phyloP scores from a whole-genome alignment of 2,113 vertebrate genomes.

The Lates calcarifer region DNA sequence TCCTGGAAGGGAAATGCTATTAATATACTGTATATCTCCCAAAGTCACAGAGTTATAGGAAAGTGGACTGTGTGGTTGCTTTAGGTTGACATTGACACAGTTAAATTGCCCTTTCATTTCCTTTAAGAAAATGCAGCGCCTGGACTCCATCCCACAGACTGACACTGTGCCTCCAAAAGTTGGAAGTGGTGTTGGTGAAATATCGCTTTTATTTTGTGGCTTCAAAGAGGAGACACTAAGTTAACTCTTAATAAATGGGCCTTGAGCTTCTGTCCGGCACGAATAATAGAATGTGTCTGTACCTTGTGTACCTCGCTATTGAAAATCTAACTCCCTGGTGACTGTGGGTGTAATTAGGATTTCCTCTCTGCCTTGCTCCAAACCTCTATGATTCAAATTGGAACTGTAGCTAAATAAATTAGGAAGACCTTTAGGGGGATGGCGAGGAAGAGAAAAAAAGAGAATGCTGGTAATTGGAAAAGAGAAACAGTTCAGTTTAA shows the following conservation, averaged over 20 bases:
- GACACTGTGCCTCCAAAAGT: background rate
- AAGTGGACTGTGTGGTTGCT: constrained; percentile 70
- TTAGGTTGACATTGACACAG: constrained; percentile 84
- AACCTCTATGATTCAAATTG: constrained; percentile 44
- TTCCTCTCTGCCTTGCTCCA: constrained; percentile 25
- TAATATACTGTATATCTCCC: constrained; percentile 80
- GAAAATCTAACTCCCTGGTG: constrained; percentile 30
- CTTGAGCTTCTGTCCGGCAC: background rate
- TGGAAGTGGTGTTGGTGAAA: constrained; percentile 18
- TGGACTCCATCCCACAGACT: constrained; percentile 8
- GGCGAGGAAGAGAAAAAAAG: background rate
- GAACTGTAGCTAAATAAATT: constrained; percentile 55
- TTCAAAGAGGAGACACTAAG: constrained; percentile 20
- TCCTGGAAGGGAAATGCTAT: constrained; percentile 84
- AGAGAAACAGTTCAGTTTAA: background rate
- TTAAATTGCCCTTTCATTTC: constrained; percentile 75
- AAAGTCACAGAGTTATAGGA: constrained; percentile 81
- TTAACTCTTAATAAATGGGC: constrained; percentile 32
- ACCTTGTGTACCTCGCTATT: constrained; percentile 24
- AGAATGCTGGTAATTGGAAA: constrained; percentile 26
- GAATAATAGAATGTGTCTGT: constrained; percentile 35
- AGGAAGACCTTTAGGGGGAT: constrained; percentile 34
- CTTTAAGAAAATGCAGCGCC: constrained; percentile 49
- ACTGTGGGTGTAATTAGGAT: constrained; percentile 60
- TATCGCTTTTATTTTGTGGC: constrained; percentile 37